phyloP scores from a whole-genome alignment of 2,113 vertebrate genomes.

The Leiothrix lutea region DNA sequence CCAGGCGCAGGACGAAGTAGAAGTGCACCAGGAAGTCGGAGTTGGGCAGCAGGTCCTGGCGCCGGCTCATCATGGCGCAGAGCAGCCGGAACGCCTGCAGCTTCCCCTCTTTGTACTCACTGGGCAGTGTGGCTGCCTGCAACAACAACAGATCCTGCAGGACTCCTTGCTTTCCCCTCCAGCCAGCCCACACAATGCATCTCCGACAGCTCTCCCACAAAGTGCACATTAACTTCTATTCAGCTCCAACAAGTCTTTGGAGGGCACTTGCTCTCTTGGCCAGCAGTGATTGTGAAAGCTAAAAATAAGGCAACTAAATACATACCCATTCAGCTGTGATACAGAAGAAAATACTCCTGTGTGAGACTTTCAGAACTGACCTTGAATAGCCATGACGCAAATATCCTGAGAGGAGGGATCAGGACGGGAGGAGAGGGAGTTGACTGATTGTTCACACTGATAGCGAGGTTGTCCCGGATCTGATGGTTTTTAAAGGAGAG shows the following conservation, averaged over 20 bases:
- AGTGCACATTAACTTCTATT: fast-evolving
- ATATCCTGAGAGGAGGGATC: conserved; percentile 95
- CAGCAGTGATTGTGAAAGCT: fast-evolving
- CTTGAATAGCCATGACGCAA: conserved; percentile 97
- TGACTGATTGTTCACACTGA: conserved; percentile 92
- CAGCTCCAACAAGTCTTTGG: not conserved
- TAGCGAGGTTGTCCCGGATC: conserved; percentile 96
- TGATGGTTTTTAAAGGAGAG: conserved; percentile 48
- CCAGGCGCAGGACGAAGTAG: conserved; percentile 92
- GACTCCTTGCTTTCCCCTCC: not conserved
- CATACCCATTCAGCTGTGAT: not conserved
- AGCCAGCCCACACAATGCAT: not conserved
- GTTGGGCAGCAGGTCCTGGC: conserved; percentile 94
- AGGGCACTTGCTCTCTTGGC: fast-evolving
- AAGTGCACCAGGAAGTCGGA: conserved; percentile 94
- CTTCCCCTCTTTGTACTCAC: conserved; percentile 92
- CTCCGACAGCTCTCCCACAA: not conserved
- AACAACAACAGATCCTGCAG: not conserved
- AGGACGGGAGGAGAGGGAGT: conserved; percentile 87
- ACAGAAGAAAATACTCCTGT: fast-evolving
- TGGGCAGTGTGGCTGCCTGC: conserved; percentile 88
- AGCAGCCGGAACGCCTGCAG: conserved; percentile 93
- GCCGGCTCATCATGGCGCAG: conserved; percentile 97
- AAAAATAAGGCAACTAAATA: not conserved
- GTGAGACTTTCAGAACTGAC: conserved; percentile 26